Percentiles rank a stretch among this genome's conserved stretches.
Conservation (phyloP, 1,140 invertebrate genomes). For the Olivierus martensii region DNA sequence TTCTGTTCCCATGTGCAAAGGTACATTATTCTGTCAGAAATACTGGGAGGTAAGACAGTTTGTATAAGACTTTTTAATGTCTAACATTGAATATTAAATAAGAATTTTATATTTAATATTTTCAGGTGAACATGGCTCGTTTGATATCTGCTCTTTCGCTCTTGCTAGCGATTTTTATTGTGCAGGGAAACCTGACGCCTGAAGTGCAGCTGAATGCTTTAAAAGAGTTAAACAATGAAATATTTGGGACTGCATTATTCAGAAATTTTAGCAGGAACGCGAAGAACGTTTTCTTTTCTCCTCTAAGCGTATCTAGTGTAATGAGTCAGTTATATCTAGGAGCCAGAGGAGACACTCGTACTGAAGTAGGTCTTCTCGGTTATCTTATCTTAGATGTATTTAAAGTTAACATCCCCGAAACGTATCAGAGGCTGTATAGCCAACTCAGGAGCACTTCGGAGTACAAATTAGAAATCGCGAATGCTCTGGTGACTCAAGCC, state of each 20-base stretch:
- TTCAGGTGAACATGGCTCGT: neutral
- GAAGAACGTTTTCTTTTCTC: conserved; percentile 14
- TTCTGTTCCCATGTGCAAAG: too few relatives aligned
- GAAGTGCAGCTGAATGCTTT: too few relatives aligned
- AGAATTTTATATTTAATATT: neutral
- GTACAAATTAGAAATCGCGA: too few relatives aligned
- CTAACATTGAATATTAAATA: neutral
- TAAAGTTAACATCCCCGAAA: neutral
- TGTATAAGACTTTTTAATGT: too few relatives aligned
- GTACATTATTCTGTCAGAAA: too few relatives aligned
- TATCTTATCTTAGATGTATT: conserved; percentile 1
- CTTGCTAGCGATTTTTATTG: too few relatives aligned
- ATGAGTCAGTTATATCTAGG: conserved; percentile 18
- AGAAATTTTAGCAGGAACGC: neutral
- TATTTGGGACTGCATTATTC: neutral
- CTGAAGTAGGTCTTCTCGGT: conserved; percentile 9
- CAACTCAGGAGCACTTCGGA: neutral
- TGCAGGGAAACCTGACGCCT: too few relatives aligned
- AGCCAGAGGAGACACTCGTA: conserved; percentile 8
- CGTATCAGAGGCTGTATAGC: neutral
- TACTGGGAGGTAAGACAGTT: too few relatives aligned
- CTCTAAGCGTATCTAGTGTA: conserved; percentile 13
- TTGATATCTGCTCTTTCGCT: neutral
- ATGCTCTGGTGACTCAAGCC: neutral
- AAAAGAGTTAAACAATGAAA: too few relatives aligned